Base-by-base conservation (phyloP, 2,797 vertebrate genomes). In the Scyliorhinus canicula region DNA sequence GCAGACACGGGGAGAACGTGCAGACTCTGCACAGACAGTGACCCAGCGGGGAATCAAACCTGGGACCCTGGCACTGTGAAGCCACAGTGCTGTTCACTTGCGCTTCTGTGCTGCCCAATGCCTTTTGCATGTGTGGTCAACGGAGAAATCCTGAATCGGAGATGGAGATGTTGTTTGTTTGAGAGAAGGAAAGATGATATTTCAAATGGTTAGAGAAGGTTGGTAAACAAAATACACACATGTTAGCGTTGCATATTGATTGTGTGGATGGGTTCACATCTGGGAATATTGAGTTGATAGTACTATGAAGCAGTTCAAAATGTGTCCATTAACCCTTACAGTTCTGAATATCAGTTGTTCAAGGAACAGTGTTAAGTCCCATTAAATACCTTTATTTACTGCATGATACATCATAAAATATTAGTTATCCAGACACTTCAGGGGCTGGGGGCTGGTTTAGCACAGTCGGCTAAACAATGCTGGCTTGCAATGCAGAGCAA, bases 211-310 rank as follows among this genome's bases (percentile, higher is more conserved):
- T 65, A 21, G 67, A 52, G 67, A 94, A 94, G 86, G 44, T 74
- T 71, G 67, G 14, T 93, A 93, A 93, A 69, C 93, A 71, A 55
- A 52, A n/a, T 94, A 71, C 44, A 67, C 63, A 69, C 65, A 71
- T 93, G 63, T 71, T 93, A 50, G 91, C 91, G 50, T 93, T n/a
- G 28, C 40, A 7, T 93, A 69, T 93, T 93, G 91, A 93, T 93
- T 65, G 91, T 67, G 9, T 67, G 63, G 21, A 28, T 47, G 16
- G 21, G 86, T 35, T 90, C 40, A 67, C 40, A 50, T 93, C 91
- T 93, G 40, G 63, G 63, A 67, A 24, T 69, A 93, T 50, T 93
- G 91, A 40, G 60, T 47, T 93, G 24, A 93, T 63, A 31, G 67
- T 93, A 31, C 40, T 50, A 67, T 31, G n/a, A 65, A 50, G 57